Evolutionary conservation across 1,140 invertebrate species (phyloP).

Genomic region (Lepidurus apus): DNA sequence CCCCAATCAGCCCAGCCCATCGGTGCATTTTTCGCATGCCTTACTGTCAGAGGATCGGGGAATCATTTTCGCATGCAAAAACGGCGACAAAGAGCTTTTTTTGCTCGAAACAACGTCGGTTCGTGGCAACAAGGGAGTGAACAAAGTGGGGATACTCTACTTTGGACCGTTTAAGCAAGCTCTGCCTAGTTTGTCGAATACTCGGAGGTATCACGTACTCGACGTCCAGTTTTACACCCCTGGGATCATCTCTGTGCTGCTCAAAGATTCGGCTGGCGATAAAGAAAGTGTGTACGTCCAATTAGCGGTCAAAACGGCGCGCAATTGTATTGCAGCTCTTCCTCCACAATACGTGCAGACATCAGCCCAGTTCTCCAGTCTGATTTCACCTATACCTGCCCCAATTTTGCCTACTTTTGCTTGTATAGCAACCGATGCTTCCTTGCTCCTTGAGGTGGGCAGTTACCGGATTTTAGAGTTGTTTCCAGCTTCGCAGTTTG

Average conservation of each 20-base stretch:
- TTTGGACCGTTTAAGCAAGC: conserved; percentile 38
- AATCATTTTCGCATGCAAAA: conserved; percentile 25
- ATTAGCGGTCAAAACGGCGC: conserved; percentile 39
- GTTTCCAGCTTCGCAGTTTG: conserved; percentile 63
- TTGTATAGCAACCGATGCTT: conserved; percentile 39
- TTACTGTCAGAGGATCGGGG: background rate
- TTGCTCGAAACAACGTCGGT: conserved; percentile 24
- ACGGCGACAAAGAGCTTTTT: conserved; percentile 25
- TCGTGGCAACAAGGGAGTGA: conserved; percentile 37
- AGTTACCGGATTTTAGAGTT: conserved; percentile 57
- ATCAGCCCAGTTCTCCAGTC: conserved; percentile 25
- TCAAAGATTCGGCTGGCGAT: conserved; percentile 44
- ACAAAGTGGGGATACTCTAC: conserved; percentile 35
- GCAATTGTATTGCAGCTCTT: conserved; percentile 34
- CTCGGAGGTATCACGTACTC: conserved; percentile 54
- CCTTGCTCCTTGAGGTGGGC: conserved; percentile 39
- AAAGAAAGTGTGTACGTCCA: conserved; percentile 42
- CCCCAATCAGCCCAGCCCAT: background rate
- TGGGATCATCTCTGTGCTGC: conserved; percentile 66
- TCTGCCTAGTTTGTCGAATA: conserved; percentile 36
- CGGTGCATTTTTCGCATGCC: background rate
- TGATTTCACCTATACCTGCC: conserved; percentile 27
- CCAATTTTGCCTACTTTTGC: conserved; percentile 34
- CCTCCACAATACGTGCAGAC: background rate
- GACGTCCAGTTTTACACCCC: conserved; percentile 68